Evolutionary conservation across 2,797 vertebrate genomes (phyloP), one percentile per base, ranked within the genome.

Genomic region (Tinamus major): DNA sequence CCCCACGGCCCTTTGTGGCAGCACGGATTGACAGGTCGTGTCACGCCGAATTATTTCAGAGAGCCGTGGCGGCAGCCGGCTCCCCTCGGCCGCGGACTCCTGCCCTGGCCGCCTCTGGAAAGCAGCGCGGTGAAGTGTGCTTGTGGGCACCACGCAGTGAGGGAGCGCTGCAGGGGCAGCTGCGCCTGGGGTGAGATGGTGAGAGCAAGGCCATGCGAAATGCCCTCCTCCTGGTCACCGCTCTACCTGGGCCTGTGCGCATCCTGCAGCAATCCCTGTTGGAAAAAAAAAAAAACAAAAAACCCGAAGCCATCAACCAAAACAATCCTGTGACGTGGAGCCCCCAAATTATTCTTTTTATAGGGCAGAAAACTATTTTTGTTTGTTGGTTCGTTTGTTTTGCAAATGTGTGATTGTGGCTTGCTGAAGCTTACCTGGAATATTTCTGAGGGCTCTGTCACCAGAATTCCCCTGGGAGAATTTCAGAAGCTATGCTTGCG

Each of bases 11-110:
- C 84, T 96, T 93, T 92, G 88, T 92, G 83, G 80, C 24, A 93
- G 96, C 94, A 92, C 94, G 78, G 92, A 93, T 63, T 89, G 96
- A 94, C 92, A 96, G 96, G 96, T 81, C 90, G 90, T 91, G 94
- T 95, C 93, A 80, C 70, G 77, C 55, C 88, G 89, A 85, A 93
- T 94, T 81, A 16, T 68, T n/a, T 46, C 78, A 79, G 75, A 85
- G 85, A 86, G 85, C 89, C 17, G 8, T 33, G 61, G n/a, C 2
- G 58, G n/a, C 13, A 24, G 6, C 9, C 77, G 4, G 69, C 6
- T 48, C 61, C 26, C 87, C 48, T 69, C 48, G 64, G 29, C n/a
- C 87, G 3, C 59, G 65, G 85, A 49, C 75, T 63, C 21, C 72
- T 61, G 71, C 68, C 46, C 42, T 23, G 63, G 69, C 82, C 80